Conservation (phyloP, 2,113 vertebrate species). For the Notarius lentiginosus region DNA sequence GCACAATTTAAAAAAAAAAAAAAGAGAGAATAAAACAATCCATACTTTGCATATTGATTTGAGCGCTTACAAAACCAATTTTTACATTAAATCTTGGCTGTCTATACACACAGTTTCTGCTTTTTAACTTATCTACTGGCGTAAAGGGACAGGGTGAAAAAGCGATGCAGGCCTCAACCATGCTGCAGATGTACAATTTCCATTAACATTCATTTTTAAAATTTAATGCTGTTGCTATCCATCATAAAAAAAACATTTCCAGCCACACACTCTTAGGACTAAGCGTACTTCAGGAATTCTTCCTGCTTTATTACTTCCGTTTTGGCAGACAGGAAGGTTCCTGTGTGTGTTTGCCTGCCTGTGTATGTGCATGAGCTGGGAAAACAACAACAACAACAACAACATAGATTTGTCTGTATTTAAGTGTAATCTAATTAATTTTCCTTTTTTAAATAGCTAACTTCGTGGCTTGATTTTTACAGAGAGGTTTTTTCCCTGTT, state of each 20-base stretch:
- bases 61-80: background rate
- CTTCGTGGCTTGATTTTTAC: background rate
- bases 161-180: background rate
- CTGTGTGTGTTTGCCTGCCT: constrained; percentile 47
- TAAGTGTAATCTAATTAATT: constrained; percentile 17
- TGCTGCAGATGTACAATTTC: background rate
- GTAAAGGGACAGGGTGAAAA: background rate
- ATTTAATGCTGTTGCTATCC: constrained; percentile 30
- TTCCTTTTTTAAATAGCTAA: background rate
- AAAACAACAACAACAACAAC: background rate
- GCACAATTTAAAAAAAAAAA: background rate
- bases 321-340: constrained; percentile 59
- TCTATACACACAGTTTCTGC: background rate
- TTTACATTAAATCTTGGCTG: background rate
- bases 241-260: constrained; percentile 44
- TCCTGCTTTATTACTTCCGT: constrained; percentile 76
- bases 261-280: constrained; percentile 33
- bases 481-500: background rate
- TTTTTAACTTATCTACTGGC: background rate
- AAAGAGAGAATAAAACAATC: background rate
- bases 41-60: background rate
- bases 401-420: constrained; percentile 24
- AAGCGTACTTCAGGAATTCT: constrained; percentile 72
- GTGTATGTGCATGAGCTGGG: background rate
- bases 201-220: background rate